A percentile compares a stretch with the other conserved stretches of the same genome.
These are phyloP conservation scores for Hydropsyche tenuis DNA, from an alignment of 1,140 invertebrate species.

Conservation along the genomic window DNA sequence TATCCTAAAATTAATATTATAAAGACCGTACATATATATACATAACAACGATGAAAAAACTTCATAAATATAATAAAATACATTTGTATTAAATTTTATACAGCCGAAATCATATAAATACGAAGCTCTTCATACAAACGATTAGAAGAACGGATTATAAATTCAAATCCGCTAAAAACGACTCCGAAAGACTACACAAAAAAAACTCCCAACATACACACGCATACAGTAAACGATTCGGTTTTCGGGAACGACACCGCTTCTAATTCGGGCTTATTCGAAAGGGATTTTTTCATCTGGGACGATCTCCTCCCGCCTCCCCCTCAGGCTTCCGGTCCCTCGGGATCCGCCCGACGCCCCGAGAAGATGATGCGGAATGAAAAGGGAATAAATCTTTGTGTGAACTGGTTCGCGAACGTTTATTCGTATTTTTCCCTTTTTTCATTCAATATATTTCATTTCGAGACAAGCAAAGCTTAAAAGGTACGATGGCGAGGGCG, in stretches of 20 bases:
- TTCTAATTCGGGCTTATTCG: conserved; percentile 34
- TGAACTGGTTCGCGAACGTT: conserved; percentile 24
- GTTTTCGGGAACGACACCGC: conserved; percentile 24
- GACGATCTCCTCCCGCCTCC: neutral
- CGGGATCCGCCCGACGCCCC: conserved; percentile 10
- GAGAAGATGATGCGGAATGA: conserved; percentile 25
- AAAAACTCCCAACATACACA: neutral
- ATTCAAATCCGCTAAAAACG: too few relatives aligned
- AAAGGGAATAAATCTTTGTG: conserved; percentile 27
- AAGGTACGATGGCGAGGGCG: neutral
- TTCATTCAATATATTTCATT: conserved; percentile 26
- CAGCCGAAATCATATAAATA: too few relatives aligned
- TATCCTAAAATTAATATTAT: too few relatives aligned
- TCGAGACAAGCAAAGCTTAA: conserved; percentile 24
- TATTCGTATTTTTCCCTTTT: conserved; percentile 20
- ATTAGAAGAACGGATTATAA: too few relatives aligned
- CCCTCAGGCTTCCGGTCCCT: conserved; percentile 5
- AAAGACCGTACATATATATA: too few relatives aligned
- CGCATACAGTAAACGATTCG: conserved; percentile 9
- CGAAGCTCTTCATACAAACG: too few relatives aligned
- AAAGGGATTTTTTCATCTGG: conserved; percentile 19
- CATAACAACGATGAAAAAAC: too few relatives aligned
- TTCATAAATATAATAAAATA: too few relatives aligned
- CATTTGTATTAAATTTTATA: too few relatives aligned
- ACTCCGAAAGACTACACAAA: too few relatives aligned